phyloP scores from a whole-genome alignment of 23 tunicate species.

The Oikopleura albicans region DNA sequence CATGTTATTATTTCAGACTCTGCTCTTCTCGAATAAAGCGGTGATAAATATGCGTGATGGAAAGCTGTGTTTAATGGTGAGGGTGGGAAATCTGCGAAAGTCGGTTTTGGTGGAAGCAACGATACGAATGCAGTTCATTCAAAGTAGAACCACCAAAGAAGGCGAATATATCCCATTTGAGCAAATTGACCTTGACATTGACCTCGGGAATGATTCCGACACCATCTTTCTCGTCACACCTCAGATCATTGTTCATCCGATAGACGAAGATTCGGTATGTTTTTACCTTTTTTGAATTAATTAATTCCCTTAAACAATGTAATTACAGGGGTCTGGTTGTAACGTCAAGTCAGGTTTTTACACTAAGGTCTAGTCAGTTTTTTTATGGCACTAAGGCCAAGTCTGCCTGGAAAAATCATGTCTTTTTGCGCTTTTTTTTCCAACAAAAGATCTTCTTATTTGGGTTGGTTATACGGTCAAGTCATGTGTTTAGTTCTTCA shows the following conservation, averaged over 20 bases:
- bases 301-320: too few species aligned
- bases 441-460: background rate
- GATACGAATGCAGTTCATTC: constrained; percentile 62
- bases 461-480: too few species aligned
- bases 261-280: constrained; percentile 31
- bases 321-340: too few species aligned
- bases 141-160: constrained; percentile 50
- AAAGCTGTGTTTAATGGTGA: constrained; percentile 53
- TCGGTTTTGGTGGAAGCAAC: constrained; percentile 85
- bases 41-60: constrained; percentile 65
- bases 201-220: constrained; percentile 72
- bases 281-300: too few species aligned
- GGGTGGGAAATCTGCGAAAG: constrained; percentile 73
- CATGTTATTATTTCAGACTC: constrained; percentile 24
- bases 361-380: too few species aligned
- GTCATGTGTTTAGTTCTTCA: too few species aligned
- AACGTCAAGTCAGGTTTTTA: background rate
- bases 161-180: constrained; percentile 87
- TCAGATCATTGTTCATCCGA: constrained; percentile 83
- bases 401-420: too few species aligned
- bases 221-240: constrained; percentile 85
- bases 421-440: background rate
- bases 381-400: too few species aligned
- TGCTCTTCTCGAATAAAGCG: constrained; percentile 54
- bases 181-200: constrained; percentile 66